These are phyloP conservation scores for Pachypanchax playfairii DNA, from an alignment of 2,113 vertebrate genomes.

Conservation along the genomic window DNA sequence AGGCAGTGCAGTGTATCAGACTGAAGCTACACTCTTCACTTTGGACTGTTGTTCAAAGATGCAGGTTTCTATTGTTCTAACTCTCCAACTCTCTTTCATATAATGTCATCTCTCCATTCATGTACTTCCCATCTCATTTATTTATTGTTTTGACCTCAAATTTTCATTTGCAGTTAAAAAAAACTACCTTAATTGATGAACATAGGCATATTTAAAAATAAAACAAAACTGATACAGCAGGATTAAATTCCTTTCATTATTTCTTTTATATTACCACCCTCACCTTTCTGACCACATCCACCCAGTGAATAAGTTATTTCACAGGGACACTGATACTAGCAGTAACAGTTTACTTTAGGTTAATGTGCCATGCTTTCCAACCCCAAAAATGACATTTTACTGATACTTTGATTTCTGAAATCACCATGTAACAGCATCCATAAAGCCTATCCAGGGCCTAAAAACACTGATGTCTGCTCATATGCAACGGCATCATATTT, in stretches of 20 bases:
- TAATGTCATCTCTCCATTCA: conserved; percentile 75
- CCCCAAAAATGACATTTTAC: conserved; percentile 67
- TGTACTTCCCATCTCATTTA: conserved; percentile 73
- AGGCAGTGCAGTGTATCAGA: conserved; percentile 49
- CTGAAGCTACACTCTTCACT: conserved; percentile 28
- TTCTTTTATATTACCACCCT: conserved; percentile 56
- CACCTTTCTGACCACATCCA: conserved; percentile 51
- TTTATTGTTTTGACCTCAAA: conserved; percentile 75
- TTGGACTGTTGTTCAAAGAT: conserved; percentile 7
- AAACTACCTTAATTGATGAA: conserved; percentile 74
- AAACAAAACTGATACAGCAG: conserved; percentile 54
- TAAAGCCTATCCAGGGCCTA: conserved; percentile 68
- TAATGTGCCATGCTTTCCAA: conserved; percentile 52
- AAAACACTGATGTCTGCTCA: conserved; percentile 60
- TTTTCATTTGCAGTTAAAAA: conserved; percentile 68
- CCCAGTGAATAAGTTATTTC: conserved; percentile 64
- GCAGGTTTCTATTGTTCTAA: conserved; percentile 44
- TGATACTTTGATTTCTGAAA: conserved; percentile 18
- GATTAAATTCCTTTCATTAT: conserved; percentile 60
- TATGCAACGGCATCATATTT: conserved; percentile 61
- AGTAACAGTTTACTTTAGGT: conserved; percentile 32
- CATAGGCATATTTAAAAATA: conserved; percentile 58
- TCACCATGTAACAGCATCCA: conserved; percentile 51
- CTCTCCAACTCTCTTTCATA: conserved; percentile 54
- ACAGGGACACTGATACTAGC: conserved; percentile 44